Base-by-base conservation (phyloP, 1,140 invertebrate species). In the Kradibia gibbosae region DNA sequence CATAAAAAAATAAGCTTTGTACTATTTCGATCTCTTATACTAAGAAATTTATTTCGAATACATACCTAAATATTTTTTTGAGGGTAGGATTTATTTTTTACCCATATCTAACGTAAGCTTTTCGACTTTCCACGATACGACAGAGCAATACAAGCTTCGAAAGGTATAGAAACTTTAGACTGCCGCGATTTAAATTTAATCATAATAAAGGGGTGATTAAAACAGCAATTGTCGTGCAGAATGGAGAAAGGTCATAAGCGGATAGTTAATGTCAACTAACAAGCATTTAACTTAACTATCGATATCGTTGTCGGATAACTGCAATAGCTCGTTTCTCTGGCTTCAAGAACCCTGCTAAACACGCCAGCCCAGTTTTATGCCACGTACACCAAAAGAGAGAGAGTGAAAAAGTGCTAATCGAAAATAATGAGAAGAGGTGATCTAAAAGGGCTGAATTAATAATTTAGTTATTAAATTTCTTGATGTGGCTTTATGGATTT, bases 201-300 rank as follows among this genome's bases (percentile, higher is more conserved):
- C 85, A 85, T 88, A 90, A 91, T 90, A 86, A 90, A 90, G 87
- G 87, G 87, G 83, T 88, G 89, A 91, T 91, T 90, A 90, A 91
- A 91, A 91, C 88, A 89, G 88, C 89, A 90, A 90, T 91, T 87
- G 89, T 90, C 87, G 45, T 34, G 20, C 86, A 90, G 88, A 88
- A 88, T 86, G 86, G 87, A 3, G 34, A 25, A 72, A 65, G 53
- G 42, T 28, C 28, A 22, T 34, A 31, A 22, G 36, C 84, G 86
- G 85, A 88, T 87, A 86, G 88, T 91, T 91, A 91, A 90, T 88
- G 89, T 88, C 88, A 86, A 87, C 88, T 91, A 91, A 91, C 90
- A 86, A 89, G 89, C 89, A 90, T 91, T 91, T 91, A 91, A 91
- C 85, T 90, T 90, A 91, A 91, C 90, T 89, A 85, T 88, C 85